These are phyloP conservation scores for Bungarus multicinctus DNA, from an alignment of 2,113 vertebrate species.

Conservation along the genomic window DNA sequence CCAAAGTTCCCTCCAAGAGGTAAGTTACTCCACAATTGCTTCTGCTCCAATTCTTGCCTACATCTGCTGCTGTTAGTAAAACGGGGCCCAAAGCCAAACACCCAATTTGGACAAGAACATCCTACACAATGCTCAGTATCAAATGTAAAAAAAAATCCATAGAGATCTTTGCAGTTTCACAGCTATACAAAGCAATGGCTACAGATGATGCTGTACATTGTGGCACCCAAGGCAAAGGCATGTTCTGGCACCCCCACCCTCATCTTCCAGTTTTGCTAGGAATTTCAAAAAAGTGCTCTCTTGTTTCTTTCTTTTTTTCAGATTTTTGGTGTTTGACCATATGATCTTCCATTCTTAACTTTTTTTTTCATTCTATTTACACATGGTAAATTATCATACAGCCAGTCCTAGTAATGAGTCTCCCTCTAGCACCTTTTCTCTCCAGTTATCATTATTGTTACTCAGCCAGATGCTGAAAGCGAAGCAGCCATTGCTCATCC, in stretches of 20 bases:
- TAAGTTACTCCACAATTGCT: neutral
- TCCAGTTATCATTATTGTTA: neutral
- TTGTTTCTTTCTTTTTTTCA: neutral
- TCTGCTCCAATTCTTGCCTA: neutral
- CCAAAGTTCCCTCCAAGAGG: neutral
- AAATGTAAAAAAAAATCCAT: neutral
- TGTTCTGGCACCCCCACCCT: neutral
- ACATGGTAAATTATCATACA: neutral
- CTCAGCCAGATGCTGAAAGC: neutral
- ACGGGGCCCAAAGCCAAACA: too few species aligned
- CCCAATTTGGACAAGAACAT: too few species aligned
- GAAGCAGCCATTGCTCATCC: neutral
- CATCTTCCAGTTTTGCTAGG: neutral
- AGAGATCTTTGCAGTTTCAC: neutral
- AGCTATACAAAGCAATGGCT: neutral
- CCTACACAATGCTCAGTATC: too few species aligned
- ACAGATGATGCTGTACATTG: neutral
- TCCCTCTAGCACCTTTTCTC: neutral
- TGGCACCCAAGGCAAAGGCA: neutral
- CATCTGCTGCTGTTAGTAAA: neutral
- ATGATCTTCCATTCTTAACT: neutral
- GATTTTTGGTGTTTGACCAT: neutral
- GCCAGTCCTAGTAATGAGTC: neutral
- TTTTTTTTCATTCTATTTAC: neutral
- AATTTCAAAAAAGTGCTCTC: neutral